Base-by-base conservation (phyloP, 2,113 vertebrate species). In the Myanophis thanlyinensis region DNA sequence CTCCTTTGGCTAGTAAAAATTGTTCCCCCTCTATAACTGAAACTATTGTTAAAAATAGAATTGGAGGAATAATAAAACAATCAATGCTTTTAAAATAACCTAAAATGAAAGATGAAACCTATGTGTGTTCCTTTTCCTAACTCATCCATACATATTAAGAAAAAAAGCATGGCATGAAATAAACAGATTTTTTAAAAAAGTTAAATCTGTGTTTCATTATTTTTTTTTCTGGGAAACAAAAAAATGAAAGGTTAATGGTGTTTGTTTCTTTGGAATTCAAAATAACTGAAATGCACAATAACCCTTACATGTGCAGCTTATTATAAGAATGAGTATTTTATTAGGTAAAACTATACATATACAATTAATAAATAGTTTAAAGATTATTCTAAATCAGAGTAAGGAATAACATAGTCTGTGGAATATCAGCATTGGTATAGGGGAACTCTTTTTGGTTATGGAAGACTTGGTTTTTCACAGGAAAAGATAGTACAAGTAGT, bases 1-100 rank as follows among this genome's bases (percentile, higher is more conserved):
- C 40, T 49, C 89, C 13, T 85, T 85, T 92, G 92, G 67, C 92
- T 84, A 46, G 30, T 85, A 53, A 80, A 88, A 84, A 44, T 88
- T 53, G 48, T n/a, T 18, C 3, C 3, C 23, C 47, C 11, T 20
- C 62, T 89, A n/a, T 92, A 80, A 84, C 51, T 80, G 20, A 88
- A 40, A 92, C 87, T 92, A 49, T 47, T 89, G 35, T 80, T 88
- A 27, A 30, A 22, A 51, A 80, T 10, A 46, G 87, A 9, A 54
- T 49, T 5, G 40, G 67, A 15, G 25, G 3, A 86, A 35, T 49
- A 62, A n/a, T 5, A 67, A 89, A 35, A 67, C 18, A 56, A 56
- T 47, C 23, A 89, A 47, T 49, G 56, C 5, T 73, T 90, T 90
- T 44, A 18, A 90, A 48, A 46, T 8, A 67, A 67, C 44, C 20